A percentile compares a stretch with the other conserved stretches of the same genome.
Conservation (phyloP, 2,113 vertebrate genomes). For the human region DNA sequence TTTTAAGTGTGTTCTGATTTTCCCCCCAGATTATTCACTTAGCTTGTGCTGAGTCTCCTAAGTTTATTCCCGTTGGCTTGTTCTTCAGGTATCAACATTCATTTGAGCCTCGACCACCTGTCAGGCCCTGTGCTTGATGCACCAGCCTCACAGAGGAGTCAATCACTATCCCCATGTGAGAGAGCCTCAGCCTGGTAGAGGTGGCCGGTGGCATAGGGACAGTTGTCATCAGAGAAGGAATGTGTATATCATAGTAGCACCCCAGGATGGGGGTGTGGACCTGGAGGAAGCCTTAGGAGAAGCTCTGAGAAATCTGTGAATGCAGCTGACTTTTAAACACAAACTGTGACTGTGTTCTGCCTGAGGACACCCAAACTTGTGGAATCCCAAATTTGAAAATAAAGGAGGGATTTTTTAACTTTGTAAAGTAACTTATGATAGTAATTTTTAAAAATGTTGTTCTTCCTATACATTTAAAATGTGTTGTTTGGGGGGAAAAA, state of each 20-base stretch:
- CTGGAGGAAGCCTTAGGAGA: not conserved
- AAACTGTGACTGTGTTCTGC: not conserved
- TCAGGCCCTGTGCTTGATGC: not conserved
- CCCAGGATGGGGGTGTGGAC: not conserved
- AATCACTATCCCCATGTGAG: not conserved
- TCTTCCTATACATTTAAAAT: constrained; percentile 10
- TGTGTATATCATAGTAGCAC: rapidly evolving
- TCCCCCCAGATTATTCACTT: not conserved
- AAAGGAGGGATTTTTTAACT: not conserved
- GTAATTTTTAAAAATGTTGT: not conserved
- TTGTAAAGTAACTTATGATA: not conserved
- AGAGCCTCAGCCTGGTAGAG: not conserved
- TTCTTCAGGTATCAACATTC: not conserved
- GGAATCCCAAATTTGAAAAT: not conserved
- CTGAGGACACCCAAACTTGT: not conserved
- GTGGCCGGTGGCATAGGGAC: not conserved
- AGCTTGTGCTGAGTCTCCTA: not conserved
- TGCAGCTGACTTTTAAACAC: not conserved
- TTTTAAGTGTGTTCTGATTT: not conserved
- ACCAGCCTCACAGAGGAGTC: not conserved
- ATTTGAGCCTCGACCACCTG: not conserved
- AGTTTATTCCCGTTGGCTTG: not conserved
- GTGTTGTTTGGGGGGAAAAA: not conserved
- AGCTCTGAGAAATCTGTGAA: not conserved
- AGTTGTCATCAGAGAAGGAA: not conserved